phyloP scores from a whole-genome alignment of 2,113 vertebrate genomes.

The Empidonax alnorum region DNA sequence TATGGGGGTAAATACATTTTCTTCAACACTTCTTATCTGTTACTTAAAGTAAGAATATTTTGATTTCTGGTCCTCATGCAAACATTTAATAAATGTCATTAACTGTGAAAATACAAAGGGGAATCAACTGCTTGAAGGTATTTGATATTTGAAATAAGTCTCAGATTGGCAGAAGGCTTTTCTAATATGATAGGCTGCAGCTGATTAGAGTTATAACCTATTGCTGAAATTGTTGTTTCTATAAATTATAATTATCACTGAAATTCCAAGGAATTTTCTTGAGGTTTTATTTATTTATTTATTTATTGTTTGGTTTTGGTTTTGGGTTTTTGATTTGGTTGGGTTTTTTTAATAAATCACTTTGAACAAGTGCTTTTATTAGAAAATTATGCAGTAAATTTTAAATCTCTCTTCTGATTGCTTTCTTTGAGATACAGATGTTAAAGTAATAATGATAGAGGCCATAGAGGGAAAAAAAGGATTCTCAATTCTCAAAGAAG shows the following conservation, averaged over 20 bases:
- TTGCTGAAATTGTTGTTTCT: conserved; percentile 7
- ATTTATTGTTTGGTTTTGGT: neutral
- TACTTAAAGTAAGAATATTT: neutral
- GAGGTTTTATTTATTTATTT: neutral
- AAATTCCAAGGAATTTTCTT: neutral
- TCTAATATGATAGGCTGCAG: conserved; percentile 39
- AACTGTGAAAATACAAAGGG: conserved; percentile 38
- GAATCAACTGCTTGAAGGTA: neutral
- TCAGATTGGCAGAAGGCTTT: conserved; percentile 39
- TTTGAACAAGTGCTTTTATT: neutral
- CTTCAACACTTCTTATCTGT: neutral
- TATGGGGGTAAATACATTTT: neutral
- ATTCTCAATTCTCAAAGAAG: neutral
- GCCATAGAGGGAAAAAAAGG: fast-evolving
- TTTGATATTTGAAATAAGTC: conserved; percentile 12
- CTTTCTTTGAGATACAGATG: neutral
- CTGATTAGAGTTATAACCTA: conserved; percentile 43
- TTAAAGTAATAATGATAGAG: neutral
- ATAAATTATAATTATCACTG: neutral
- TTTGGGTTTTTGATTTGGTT: neutral
- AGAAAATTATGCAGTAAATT: neutral
- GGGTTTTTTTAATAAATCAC: neutral
- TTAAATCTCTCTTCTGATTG: neutral
- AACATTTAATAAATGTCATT: neutral
- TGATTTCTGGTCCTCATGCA: neutral